Conservation (phyloP, 1,140 invertebrate species). For the Cataglyphis hispanica region DNA sequence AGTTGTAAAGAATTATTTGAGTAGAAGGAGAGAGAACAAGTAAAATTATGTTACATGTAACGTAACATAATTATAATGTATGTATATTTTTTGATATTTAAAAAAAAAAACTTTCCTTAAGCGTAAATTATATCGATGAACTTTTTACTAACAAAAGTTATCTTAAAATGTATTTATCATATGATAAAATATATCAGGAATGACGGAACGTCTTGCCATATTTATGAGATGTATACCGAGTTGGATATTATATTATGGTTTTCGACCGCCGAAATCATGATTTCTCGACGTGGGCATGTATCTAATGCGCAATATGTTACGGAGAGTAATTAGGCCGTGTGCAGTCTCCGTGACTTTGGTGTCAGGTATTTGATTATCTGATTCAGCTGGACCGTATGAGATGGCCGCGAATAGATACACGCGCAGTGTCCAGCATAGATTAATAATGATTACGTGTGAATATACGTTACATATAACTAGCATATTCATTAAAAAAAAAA, state of each 20-base stretch:
- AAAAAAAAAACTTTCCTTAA: not conserved
- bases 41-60: no score
- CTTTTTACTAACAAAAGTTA: not conserved
- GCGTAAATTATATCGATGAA: not conserved
- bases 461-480: not conserved
- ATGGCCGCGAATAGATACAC: slow-evolving; percentile 48
- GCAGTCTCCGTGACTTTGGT: slow-evolving; percentile 42
- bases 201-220: not conserved
- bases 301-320: slow-evolving; percentile 53
- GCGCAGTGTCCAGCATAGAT: slow-evolving; percentile 24
- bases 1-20: not conserved
- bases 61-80: no score
- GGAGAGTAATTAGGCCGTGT: slow-evolving; percentile 57
- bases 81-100: not conserved
- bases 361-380: slow-evolving; percentile 59
- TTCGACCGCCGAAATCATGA: slow-evolving; percentile 30
- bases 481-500: not conserved
- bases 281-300: slow-evolving; percentile 43
- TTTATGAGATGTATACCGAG: slow-evolving; percentile 4
- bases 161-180: not conserved
- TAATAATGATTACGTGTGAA: slow-evolving; percentile 43
- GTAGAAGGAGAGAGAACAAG: no score
- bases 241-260: slow-evolving; percentile 25
- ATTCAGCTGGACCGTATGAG: slow-evolving; percentile 57
- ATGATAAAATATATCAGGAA: not conserved